A percentile compares a stretch with the other conserved stretches of the same genome.
Conservation (phyloP, 2,888 invertebrate species). For the Pachymerium ferrugineum region DNA sequence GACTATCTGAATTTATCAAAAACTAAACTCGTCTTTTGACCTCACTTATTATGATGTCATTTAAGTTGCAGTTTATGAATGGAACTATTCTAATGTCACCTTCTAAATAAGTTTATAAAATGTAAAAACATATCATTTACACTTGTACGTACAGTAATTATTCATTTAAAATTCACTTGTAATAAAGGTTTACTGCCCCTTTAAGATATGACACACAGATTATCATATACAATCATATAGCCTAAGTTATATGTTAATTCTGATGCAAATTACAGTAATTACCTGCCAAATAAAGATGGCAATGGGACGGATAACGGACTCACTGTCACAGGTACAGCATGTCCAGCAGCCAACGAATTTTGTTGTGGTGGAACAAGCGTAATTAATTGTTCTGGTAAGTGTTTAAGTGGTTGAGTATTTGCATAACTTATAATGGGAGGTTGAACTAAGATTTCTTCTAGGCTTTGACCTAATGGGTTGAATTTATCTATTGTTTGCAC, state of each 20-base stretch:
- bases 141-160: too few species aligned
- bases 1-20: too few species aligned
- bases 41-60: too few species aligned
- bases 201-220: too few species aligned
- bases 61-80: too few species aligned
- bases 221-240: too few species aligned
- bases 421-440: constrained; percentile 40
- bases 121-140: too few species aligned
- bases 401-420: constrained; percentile 38
- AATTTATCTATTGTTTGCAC: neutral
- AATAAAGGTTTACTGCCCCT: too few species aligned
- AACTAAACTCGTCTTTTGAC: too few species aligned
- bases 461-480: constrained; percentile 32
- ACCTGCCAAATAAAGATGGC: constrained; percentile 32
- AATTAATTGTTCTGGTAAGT: constrained; percentile 36
- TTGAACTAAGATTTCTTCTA: constrained; percentile 36
- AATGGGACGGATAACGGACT: constrained; percentile 18
- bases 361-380: constrained; percentile 20
- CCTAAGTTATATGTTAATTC: neutral
- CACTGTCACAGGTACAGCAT: constrained; percentile 32
- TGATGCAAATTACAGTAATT: neutral
- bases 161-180: too few species aligned
- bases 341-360: constrained; percentile 23
- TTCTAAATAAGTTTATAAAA: too few species aligned
- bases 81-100: too few species aligned